Evolutionary conservation across 2,113 vertebrate species (phyloP).

Genomic region (Lophius piscatorius): DNA sequence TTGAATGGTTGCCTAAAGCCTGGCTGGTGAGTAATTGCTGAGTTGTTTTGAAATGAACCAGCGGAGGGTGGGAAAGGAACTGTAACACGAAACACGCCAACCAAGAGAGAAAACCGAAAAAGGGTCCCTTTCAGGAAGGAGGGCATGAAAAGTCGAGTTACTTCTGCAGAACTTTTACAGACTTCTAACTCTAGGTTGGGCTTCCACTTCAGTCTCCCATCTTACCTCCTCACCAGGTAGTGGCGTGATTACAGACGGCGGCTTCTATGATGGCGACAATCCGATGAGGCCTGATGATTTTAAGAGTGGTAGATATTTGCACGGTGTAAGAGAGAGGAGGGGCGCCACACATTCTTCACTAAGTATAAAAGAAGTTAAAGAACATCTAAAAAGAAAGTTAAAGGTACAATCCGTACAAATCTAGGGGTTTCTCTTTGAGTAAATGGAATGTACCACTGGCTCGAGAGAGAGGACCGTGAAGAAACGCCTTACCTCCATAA

Average conservation of each 20-base stretch:
- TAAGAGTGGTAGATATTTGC: conserved; percentile 24
- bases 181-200: conserved; percentile 31
- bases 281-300: conserved; percentile 51
- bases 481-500: no score
- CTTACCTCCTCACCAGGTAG: conserved; percentile 16
- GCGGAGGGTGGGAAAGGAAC: conserved; percentile 33
- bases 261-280: conserved; percentile 41
- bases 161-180: conserved; percentile 11
- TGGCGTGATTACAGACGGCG: conserved; percentile 23
- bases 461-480: no score
- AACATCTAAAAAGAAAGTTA: no score
- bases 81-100: conserved; percentile 29
- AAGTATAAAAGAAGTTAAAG: no score
- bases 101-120: conserved; percentile 23
- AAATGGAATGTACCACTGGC: no score
- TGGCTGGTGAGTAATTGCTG: conserved; percentile 63
- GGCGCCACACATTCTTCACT: no score
- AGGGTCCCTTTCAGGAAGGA: conserved; percentile 34
- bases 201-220: conserved; percentile 51
- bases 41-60: conserved; percentile 35
- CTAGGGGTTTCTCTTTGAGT: no score
- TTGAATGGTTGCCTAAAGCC: conserved; percentile 61
- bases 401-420: no score
- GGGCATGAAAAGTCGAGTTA: conserved; percentile 32
- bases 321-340: no score